Evolutionary conservation across 2,113 vertebrate species (phyloP), one percentile per base, ranked within the genome.

Genomic region (Phalacrocorax carbo): DNA sequence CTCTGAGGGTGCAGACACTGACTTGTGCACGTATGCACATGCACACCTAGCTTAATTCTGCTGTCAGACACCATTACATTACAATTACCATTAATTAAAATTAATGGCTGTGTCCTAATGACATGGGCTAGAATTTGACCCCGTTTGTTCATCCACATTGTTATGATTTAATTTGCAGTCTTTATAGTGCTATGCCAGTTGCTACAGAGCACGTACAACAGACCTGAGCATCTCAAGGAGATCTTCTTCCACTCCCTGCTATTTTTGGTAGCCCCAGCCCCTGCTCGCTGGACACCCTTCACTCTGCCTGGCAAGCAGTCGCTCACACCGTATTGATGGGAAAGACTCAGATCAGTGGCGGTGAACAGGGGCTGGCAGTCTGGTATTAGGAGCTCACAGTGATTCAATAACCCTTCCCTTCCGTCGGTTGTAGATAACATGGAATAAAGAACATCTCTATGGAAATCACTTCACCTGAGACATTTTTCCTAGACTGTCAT

Each of bases 251-350:
- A 48, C 3, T 0, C 7, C 23, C 5, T 58, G 26, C 11, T 64
- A 1, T 22, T 94, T 79, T 10, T 23, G 32, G 17, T 10, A 22
- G 7, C 29, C 68, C 11, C 51, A 80, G 9, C 5, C 51, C 48
- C n/a, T 48, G 21, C 46, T 66, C 5, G 0, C 21, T 61, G 36
- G 4, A 27, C 36, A 26, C 30, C 44, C 19, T 72, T 60, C 15
- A 1, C 29, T 58, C 48, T 38, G 25, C 23, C 57, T 13, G 1
- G 36, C 0, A 0, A 57, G 30, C 1, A 1, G 23, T 13, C 1
- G 0, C 62, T 78, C 34, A 51, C 29, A 32, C 42, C 2, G 0
- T 11, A 5, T 15, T 2, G 10, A 48, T 54, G 68, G 30, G 40
- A 77, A 82, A 23, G 17, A 42, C 48, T 94, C 68, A 26, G 36